A percentile compares a stretch with the other conserved stretches of the same genome.
Conservation (phyloP, 2,888 invertebrate genomes). For the Endotricha flammealis region DNA sequence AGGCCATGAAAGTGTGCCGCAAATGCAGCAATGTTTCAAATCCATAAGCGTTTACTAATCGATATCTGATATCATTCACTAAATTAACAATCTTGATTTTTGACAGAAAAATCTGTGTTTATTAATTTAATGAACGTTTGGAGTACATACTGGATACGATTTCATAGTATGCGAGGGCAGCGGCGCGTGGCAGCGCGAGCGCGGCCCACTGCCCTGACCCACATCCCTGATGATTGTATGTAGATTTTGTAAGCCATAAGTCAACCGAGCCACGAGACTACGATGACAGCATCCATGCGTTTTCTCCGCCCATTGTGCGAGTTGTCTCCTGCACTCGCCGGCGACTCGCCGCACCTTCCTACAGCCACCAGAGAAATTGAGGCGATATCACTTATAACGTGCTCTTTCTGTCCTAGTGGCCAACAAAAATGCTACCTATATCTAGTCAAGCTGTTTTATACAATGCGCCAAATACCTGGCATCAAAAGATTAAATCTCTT, state of each 20-base stretch:
- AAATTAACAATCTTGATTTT: no score
- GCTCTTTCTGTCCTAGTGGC: constrained; percentile 61
- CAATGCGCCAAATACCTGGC: no score
- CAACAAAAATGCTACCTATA: constrained; percentile 45
- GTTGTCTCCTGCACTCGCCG: constrained; percentile 24
- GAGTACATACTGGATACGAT: no score
- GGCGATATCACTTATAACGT: constrained; percentile 57
- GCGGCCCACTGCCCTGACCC: constrained; percentile 71
- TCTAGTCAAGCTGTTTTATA: constrained; percentile 15
- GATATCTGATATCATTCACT: neutral
- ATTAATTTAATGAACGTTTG: no score
- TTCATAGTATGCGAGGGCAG: constrained; percentile 19
- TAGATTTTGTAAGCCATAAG: constrained; percentile 73
- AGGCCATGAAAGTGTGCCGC: constrained; percentile 25
- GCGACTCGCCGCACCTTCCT: constrained; percentile 35
- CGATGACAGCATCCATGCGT: constrained; percentile 68
- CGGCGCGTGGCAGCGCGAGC: constrained; percentile 42
- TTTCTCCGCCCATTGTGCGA: constrained; percentile 61
- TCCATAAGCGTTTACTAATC: no score
- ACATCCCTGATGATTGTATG: constrained; percentile 72
- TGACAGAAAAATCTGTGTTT: no score
- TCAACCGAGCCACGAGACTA: constrained; percentile 48
- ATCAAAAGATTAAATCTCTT: no score
- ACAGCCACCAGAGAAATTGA: constrained; percentile 56
- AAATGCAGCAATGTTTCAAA: constrained; percentile 2